These are phyloP conservation scores for Andrena minutula DNA, from an alignment of 2,888 invertebrate species.

Conservation along the genomic window DNA sequence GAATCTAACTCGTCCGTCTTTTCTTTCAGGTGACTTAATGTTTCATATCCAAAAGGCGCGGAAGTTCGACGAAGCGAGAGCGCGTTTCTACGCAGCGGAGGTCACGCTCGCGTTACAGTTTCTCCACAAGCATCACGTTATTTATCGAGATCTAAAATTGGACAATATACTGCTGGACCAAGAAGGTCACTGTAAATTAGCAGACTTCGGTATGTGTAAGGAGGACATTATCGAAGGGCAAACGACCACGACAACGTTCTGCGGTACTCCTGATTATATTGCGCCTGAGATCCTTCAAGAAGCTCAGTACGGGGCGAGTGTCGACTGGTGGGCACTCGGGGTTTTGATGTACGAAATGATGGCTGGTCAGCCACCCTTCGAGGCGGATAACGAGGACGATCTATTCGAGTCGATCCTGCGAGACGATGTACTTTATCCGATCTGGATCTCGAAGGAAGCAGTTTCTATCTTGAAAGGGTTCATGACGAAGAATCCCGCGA, in stretches of 20 bases:
- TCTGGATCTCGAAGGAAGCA: conserved; percentile 97
- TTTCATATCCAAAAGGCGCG: conserved; percentile 99
- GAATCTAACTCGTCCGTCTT: background rate
- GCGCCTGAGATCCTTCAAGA: conserved; percentile 99
- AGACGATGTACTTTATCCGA: conserved; percentile 99
- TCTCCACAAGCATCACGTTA: conserved; percentile 97
- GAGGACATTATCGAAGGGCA: conserved; percentile 96
- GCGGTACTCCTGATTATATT: conserved; percentile 99
- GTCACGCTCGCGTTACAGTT: conserved; percentile 99
- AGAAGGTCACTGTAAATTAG: conserved; percentile 97
- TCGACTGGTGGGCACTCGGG: conserved; percentile 99
- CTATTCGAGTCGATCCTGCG: conserved; percentile 99
- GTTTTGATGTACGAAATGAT: conserved; percentile 99
- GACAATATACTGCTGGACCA: conserved; percentile 99
- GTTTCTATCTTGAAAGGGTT: conserved; percentile 97
- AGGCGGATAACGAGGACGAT: conserved; percentile 99
- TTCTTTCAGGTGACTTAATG: conserved; percentile 93
- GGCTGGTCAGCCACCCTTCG: conserved; percentile 99
- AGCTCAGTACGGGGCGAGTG: conserved; percentile 95
- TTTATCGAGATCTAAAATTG: conserved; percentile 99
- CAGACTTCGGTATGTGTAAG: conserved; percentile 99
- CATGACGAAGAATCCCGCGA: conserved; percentile 98
- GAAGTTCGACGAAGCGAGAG: conserved; percentile 98
- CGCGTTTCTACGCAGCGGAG: conserved; percentile 99
- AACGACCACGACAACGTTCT: conserved; percentile 95